A percentile compares a stretch with the other conserved stretches of the same genome.
These are phyloP conservation scores for Porites lobata DNA, from an alignment of 92 coral and sea anemone species.

Conservation along the genomic window DNA sequence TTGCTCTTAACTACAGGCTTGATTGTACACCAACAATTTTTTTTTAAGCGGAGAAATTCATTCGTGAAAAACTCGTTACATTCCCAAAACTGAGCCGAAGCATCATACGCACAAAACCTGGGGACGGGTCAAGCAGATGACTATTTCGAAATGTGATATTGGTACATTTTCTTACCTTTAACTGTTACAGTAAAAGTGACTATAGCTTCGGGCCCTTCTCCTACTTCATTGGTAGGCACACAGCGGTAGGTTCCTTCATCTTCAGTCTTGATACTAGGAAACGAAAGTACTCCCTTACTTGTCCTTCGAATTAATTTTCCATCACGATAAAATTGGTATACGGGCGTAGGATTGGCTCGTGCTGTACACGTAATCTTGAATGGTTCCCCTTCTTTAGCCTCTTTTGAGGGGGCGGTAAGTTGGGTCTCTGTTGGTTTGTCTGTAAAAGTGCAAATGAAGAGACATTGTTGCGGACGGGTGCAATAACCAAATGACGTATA, in stretches of 20 bases:
- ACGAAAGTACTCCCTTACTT: conserved; percentile 45
- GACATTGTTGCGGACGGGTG: no score
- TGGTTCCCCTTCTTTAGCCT: conserved; percentile 7
- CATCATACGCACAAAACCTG: not conserved
- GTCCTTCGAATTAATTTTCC: conserved; percentile 42
- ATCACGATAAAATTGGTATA: conserved; percentile 52
- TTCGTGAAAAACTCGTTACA: no score
- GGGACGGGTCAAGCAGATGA: not conserved
- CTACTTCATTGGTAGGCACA: conserved; percentile 57
- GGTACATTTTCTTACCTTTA: conserved; percentile 31
- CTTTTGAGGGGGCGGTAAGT: conserved; percentile 3
- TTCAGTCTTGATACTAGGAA: conserved; percentile 32
- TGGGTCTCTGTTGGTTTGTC: conserved; percentile 41
- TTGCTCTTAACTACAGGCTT: no score
- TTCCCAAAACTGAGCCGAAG: no score
- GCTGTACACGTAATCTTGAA: conserved; percentile 58
- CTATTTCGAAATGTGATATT: not conserved
- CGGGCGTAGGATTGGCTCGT: conserved; percentile 61
- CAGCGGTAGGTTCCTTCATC: conserved; percentile 64
- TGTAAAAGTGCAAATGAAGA: not conserved
- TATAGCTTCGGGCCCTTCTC: conserved; percentile 52
- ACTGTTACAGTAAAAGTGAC: conserved; percentile 31
- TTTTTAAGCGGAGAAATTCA: no score
- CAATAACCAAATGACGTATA: not conserved
- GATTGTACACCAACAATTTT: no score